Percentiles rank a stretch among this genome's conserved stretches.
These are phyloP conservation scores for Drosophila burlai DNA, from an alignment of 1,140 invertebrate species.

Conservation along the genomic window DNA sequence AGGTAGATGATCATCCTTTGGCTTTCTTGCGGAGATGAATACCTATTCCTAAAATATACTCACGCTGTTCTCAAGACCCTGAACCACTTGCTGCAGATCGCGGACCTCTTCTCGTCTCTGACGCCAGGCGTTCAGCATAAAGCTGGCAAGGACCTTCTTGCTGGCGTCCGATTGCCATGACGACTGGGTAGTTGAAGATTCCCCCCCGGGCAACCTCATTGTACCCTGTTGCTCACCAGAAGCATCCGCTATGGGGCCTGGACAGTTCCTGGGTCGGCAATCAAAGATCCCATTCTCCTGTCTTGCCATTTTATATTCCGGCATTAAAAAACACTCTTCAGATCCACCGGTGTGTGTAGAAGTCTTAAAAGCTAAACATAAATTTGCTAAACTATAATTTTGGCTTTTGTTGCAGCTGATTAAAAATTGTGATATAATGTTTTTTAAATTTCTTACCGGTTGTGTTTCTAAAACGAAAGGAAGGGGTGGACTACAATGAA, in stretches of 20 bases:
- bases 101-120: conserved; percentile 58
- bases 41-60: conserved; percentile 1
- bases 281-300: not conserved
- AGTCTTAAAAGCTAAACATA: conserved; percentile 38
- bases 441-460: not conserved
- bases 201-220: not conserved
- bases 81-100: conserved; percentile 38
- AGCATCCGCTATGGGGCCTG: not conserved
- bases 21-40: not conserved
- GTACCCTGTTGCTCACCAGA: not conserved
- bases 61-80: conserved; percentile 47
- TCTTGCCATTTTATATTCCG: conserved; percentile 13
- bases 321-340: not conserved
- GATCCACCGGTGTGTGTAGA: not conserved
- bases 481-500: not conserved
- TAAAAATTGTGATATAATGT: conserved; percentile 1
- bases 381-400: conserved; percentile 12
- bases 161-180: conserved; percentile 1
- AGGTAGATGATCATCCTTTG: too few species aligned
- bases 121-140: conserved; percentile 74
- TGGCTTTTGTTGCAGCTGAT: conserved; percentile 20
- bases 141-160: conserved; percentile 58
- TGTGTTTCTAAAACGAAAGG: not conserved
- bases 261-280: not conserved
- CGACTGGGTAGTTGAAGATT: not conserved